Percentiles rank a stretch among this genome's conserved stretches.
Conservation (phyloP, 2,797 vertebrate genomes). For the Anabas testudineus region DNA sequence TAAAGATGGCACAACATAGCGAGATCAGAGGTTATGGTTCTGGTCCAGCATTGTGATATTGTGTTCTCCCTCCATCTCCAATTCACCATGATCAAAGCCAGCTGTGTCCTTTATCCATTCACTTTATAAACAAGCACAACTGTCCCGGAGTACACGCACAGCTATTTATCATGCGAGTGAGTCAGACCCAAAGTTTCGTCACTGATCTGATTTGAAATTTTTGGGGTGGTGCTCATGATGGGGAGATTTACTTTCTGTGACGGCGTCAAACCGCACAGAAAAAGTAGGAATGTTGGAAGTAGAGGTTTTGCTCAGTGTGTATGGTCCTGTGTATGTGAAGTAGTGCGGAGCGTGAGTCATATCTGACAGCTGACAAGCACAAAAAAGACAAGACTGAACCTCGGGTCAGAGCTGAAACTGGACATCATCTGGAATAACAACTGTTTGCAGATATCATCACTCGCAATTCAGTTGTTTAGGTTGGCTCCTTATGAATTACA, state of each 20-base stretch:
- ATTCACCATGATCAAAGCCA: constrained; percentile 77
- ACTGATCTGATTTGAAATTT: constrained; percentile 57
- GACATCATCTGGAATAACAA: constrained; percentile 47
- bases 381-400: constrained; percentile 23
- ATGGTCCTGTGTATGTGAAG: constrained; percentile 21
- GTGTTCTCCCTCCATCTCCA: constrained; percentile 46
- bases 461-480: constrained; percentile 40
- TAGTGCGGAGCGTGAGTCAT: constrained; percentile 48
- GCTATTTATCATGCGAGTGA: constrained; percentile 66
- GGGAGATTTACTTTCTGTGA: constrained; percentile 55
- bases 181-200: constrained; percentile 61
- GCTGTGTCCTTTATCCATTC: constrained; percentile 76
- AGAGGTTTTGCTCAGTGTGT: constrained; percentile 22
- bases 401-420: constrained; percentile 42
- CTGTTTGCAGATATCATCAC: constrained; percentile 45
- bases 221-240: constrained; percentile 43
- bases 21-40: constrained; percentile 60
- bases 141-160: constrained; percentile 63
- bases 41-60: constrained; percentile 50
- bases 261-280: constrained; percentile 34
- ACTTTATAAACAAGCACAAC: constrained; percentile 74
- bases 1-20: constrained; percentile 58
- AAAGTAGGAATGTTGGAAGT: constrained; percentile 40
- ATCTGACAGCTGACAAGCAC: constrained; percentile 50
- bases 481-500: constrained; percentile 32